Conservation (phyloP, 2,888 invertebrate species). For the Tricholauxania praeusta region DNA sequence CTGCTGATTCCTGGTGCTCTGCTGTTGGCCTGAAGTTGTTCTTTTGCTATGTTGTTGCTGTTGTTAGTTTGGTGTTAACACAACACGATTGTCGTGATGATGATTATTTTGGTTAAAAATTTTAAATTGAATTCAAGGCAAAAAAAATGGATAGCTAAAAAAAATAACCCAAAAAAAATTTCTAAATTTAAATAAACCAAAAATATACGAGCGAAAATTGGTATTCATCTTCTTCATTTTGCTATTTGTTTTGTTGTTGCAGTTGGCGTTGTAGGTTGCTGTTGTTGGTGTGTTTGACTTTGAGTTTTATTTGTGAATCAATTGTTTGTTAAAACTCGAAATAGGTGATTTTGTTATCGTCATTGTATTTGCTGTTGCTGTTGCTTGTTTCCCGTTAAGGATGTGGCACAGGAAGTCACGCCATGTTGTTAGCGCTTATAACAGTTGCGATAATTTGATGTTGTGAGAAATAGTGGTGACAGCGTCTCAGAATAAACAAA, state of each 20-base stretch:
- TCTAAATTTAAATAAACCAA: slow-evolving; percentile 16
- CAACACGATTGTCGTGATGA: slow-evolving; percentile 65
- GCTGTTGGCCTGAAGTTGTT: neutral
- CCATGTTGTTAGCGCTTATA: slow-evolving; percentile 11
- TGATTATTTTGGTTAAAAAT: slow-evolving; percentile 64
- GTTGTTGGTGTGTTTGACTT: neutral
- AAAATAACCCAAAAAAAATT: neutral
- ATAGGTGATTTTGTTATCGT: neutral
- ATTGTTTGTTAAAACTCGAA: slow-evolving; percentile 4
- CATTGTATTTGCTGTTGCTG: neutral
- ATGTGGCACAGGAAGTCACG: slow-evolving; percentile 34
- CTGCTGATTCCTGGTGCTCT: neutral
- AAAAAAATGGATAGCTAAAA: neutral
- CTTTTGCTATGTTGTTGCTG: neutral
- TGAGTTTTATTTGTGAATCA: slow-evolving; percentile 35
- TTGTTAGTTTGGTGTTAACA: slow-evolving; percentile 50
- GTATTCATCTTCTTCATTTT: slow-evolving; percentile 21
- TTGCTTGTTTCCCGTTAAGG: slow-evolving; percentile 21
- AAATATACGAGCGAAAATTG: slow-evolving; percentile 14
- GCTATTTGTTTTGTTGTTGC: slow-evolving; percentile 5
- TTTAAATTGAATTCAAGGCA: slow-evolving; percentile 3
- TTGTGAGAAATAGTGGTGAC: neutral
- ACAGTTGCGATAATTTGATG: neutral
- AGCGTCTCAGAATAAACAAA: slow-evolving; percentile 7
- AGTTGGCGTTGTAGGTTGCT: neutral